A percentile compares a stretch with the other conserved stretches of the same genome.
Conservation (phyloP, 1,140 invertebrate species). For the Trigoniulus corallinus region DNA sequence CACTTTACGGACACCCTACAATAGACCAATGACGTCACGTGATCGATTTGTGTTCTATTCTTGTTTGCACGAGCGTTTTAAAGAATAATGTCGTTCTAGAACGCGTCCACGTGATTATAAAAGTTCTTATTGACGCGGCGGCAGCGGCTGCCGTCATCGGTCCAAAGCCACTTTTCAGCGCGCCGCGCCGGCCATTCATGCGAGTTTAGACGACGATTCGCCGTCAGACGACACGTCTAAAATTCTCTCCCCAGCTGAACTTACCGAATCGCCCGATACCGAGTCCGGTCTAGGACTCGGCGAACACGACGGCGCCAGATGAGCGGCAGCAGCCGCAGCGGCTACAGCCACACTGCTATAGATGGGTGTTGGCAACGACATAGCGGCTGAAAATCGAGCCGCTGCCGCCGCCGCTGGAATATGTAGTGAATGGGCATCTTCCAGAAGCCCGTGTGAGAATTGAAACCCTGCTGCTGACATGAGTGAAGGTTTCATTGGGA, state of each 20-base stretch:
- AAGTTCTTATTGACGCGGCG: no score
- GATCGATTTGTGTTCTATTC: no score
- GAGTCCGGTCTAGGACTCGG: conserved; percentile 4
- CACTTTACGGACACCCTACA: no score
- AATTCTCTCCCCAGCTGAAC: background rate
- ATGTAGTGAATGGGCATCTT: background rate
- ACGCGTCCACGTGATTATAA: no score
- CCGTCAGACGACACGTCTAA: background rate
- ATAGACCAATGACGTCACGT: no score
- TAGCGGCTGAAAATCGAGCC: background rate
- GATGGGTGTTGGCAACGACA: no score
- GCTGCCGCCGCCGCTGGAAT: background rate
- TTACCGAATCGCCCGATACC: conserved; percentile 2
- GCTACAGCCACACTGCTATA: no score
- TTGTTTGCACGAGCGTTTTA: no score
- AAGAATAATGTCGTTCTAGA: no score
- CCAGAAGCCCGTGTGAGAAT: background rate
- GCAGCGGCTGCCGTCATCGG: no score
- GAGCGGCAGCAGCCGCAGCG: background rate
- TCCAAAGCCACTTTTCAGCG: no score
- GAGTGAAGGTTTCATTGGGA: background rate
- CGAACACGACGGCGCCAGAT: background rate
- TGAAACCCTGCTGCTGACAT: background rate
- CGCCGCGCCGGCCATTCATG: no score
- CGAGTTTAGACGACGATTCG: background rate